Base-by-base conservation (phyloP, 1,140 invertebrate species). In the Condylostylus longicornis region DNA sequence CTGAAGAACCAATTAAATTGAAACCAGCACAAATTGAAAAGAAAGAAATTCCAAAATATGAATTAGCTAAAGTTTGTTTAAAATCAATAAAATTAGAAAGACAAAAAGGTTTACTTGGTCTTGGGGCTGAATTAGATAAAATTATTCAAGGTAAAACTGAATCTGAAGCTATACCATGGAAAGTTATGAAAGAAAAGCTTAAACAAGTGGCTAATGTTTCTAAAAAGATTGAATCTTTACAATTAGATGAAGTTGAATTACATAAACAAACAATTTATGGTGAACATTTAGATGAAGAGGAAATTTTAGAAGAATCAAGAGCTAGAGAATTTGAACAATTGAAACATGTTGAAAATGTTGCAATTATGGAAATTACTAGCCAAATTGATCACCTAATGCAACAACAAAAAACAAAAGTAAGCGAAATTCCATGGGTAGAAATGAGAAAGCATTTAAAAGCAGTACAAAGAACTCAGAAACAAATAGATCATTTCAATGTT, bases 1-100 rank as follows among this genome's bases (percentile, higher is more conserved):
- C 61, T 21, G 63, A 72, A 47, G 70, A 75, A 54, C 58, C 53
- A 38, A 64, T 72, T 27, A 65, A 67, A 44, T 46, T 74, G 10
- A 72, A 74, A 46, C 67, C 66, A 15, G 50, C 53, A 10, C 56
- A 57, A 37, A 56, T 60, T 20, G 49, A 60, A 43, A 54, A 55
- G 39, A 57, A 57, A 25, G 55, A 56, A 1, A 48, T 53, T 10
- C 53, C 51, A 1, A 58, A 63, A 33, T 42, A 55, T 4, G 64
- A 64, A 34, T 42, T 56, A 38, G 49, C 53, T 40, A 41, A 44
- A 15, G 58, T 62, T 29, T 51, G 52, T 2, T 46, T 63, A 2
- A 62, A 62, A 41, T 60, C 53, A 1, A 53, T 58, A 9, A 55
- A 59, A 27, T 43, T 37, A 3, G 48, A 58, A 51, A 46, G 62